These are phyloP conservation scores for Empis livida DNA, from an alignment of 2,888 invertebrate genomes.

Conservation along the genomic window DNA sequence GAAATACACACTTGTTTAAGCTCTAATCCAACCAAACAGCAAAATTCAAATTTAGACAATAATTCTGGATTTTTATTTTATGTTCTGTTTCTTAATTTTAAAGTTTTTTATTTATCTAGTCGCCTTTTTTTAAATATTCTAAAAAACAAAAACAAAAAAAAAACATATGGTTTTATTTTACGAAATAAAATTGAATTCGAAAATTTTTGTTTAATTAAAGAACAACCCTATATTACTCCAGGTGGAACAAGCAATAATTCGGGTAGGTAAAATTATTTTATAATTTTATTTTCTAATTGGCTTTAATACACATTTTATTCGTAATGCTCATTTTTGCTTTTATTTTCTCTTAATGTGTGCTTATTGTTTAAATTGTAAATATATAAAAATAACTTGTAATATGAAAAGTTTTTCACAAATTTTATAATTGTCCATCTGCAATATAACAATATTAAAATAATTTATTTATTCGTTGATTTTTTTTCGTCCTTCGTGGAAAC, in stretches of 20 bases:
- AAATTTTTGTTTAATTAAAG: slow-evolving; percentile 36
- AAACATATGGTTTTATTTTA: too few species aligned
- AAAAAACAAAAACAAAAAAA: too few species aligned
- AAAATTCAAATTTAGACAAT: too few species aligned
- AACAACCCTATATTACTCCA: slow-evolving; percentile 38
- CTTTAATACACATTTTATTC: neutral
- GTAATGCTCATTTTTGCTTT: too few species aligned
- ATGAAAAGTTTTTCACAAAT: neutral
- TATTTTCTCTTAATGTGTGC: neutral
- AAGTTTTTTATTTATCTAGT: neutral
- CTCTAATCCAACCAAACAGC: neutral
- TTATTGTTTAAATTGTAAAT: slow-evolving; percentile 1
- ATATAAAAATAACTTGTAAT: neutral
- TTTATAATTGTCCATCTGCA: slow-evolving; percentile 4
- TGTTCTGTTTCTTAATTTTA: neutral
- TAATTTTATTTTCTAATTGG: neutral
- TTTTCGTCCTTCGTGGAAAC: too few species aligned
- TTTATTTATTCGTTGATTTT: too few species aligned
- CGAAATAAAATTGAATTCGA: neutral
- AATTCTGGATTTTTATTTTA: neutral
- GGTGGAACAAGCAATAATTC: slow-evolving; percentile 39
- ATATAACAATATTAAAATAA: neutral
- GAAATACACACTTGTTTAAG: too few species aligned
- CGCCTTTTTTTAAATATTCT: too few species aligned
- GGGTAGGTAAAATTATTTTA: slow-evolving; percentile 33